Percentiles rank a stretch among this genome's conserved stretches.
Evolutionary conservation across 2,113 vertebrate genomes (phyloP).

Genomic region (human (Homo sapiens)): DNA sequence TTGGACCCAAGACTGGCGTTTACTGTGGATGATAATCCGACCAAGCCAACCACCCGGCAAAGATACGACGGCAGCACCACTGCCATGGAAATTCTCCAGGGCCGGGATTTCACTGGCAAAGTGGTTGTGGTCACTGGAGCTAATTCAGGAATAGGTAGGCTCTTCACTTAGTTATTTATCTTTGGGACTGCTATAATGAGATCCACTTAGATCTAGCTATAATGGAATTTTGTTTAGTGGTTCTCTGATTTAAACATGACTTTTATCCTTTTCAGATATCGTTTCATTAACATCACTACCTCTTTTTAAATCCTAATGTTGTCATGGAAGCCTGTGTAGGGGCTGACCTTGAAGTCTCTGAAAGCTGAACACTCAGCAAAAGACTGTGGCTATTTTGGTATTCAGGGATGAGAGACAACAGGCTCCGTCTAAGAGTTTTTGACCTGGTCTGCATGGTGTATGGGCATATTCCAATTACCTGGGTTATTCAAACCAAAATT

Average conservation of each 20-base stretch:
- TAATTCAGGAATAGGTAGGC: slow-evolving; percentile 96
- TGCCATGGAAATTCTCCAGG: slow-evolving; percentile 96
- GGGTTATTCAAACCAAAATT: neutral
- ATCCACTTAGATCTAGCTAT: neutral
- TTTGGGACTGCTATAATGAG: neutral
- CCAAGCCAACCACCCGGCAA: slow-evolving; percentile 89
- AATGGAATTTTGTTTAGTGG: neutral
- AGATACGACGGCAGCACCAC: slow-evolving; percentile 94
- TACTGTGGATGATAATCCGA: slow-evolving; percentile 93
- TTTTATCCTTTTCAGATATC: neutral
- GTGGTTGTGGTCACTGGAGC: slow-evolving; percentile 93
- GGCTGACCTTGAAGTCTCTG: neutral
- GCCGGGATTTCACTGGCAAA: slow-evolving; percentile 92
- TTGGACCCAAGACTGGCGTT: slow-evolving; percentile 98
- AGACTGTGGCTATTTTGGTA: neutral
- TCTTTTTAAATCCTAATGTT: neutral
- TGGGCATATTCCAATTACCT: neutral
- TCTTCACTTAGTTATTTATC: neutral
- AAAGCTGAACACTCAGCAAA: slow-evolving; percentile 39
- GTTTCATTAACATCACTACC: neutral
- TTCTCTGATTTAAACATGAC: neutral
- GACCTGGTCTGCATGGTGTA: neutral
- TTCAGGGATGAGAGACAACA: neutral
- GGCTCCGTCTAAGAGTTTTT: neutral
- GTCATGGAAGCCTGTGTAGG: fast-evolving